Evolutionary conservation across 1,140 invertebrate species (phyloP).

Genomic region (Sycophila sp.): DNA sequence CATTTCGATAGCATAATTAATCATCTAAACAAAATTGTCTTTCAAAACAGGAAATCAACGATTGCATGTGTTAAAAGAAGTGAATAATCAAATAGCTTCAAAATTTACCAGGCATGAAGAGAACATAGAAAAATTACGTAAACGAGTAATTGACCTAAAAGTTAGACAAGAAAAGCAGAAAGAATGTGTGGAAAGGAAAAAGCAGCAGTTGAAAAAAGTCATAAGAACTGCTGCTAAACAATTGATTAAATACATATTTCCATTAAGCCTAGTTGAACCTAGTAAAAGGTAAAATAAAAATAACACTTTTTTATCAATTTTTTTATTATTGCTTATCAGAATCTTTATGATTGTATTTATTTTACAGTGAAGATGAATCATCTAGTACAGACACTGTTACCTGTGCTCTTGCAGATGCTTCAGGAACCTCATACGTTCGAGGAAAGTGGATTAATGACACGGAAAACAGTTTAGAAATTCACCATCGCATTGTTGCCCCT

Average conservation of each 20-base stretch:
- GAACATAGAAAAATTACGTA: constrained; percentile 71
- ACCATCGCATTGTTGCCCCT: constrained; percentile 80
- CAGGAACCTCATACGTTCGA: constrained; percentile 77
- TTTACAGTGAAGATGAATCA: constrained; percentile 66
- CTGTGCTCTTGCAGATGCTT: constrained; percentile 79
- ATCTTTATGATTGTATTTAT: constrained; percentile 50
- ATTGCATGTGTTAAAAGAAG: constrained; percentile 66
- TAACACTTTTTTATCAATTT: background rate
- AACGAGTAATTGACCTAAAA: constrained; percentile 67
- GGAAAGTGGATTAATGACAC: constrained; percentile 80
- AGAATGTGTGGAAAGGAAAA: constrained; percentile 67
- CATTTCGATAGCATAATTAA: too few species aligned
- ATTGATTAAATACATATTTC: constrained; percentile 81
- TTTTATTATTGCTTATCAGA: background rate
- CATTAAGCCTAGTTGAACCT: constrained; percentile 71
- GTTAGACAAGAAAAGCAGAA: constrained; percentile 67
- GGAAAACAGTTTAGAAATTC: constrained; percentile 72
- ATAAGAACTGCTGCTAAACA: constrained; percentile 73
- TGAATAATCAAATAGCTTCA: constrained; percentile 68
- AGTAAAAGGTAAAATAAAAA: constrained; percentile 61
- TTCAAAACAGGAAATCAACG: constrained; percentile 60
- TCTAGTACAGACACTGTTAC: constrained; percentile 73
- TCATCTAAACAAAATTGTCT: too few species aligned
- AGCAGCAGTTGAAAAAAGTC: constrained; percentile 71
- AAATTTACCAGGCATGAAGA: constrained; percentile 73